Evolutionary conservation across 2,888 invertebrate genomes (phyloP), one percentile per base, ranked within the genome.

Genomic region (Volucella zonaria): DNA sequence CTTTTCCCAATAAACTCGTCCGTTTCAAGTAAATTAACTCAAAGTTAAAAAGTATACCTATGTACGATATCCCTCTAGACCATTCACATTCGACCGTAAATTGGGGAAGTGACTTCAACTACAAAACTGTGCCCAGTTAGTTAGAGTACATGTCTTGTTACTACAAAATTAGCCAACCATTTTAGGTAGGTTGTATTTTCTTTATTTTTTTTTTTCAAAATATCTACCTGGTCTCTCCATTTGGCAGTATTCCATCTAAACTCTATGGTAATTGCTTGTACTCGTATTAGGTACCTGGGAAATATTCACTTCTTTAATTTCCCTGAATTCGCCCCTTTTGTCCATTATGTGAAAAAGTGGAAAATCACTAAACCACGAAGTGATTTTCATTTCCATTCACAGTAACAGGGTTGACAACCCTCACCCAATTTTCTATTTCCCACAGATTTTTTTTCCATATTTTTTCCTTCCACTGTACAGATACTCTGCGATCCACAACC

Each of bases 341-440:
- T 38, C 23, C 59, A 51, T 43, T 67, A 75, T 80, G 83, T 71
- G 80, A 85, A 80, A 31, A 59, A 40, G 58, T 42, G 47, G 43
- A 68, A 85, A 85, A 76, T 85, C 85, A 85, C 85, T 61, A 77
- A 85, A 85, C 85, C 85, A 85, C 85, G 73, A 85, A 81, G 81
- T 81, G 85, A 85, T 85, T 85, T 83, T 62, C 64, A 76, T 80
- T 83, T 75, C 56, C 59, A 80, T 76, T 67, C 58, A 62, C 38
- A 45, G 73, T 67, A 70, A 79, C 85, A 81, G 85, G 85, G 85
- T 85, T 85, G 85, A 81, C 81, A 85, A 85, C 85, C 85, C 85
- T 85, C 85, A 81, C 85, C 85, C 73, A 85, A 79, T 77, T 85
- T 74, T 59, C 52, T 42, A 77, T 81, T 83, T 85, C 85, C 81